These are phyloP conservation scores for Bradypus variegatus DNA, from an alignment of 2,797 vertebrate genomes.

Conservation along the genomic window DNA sequence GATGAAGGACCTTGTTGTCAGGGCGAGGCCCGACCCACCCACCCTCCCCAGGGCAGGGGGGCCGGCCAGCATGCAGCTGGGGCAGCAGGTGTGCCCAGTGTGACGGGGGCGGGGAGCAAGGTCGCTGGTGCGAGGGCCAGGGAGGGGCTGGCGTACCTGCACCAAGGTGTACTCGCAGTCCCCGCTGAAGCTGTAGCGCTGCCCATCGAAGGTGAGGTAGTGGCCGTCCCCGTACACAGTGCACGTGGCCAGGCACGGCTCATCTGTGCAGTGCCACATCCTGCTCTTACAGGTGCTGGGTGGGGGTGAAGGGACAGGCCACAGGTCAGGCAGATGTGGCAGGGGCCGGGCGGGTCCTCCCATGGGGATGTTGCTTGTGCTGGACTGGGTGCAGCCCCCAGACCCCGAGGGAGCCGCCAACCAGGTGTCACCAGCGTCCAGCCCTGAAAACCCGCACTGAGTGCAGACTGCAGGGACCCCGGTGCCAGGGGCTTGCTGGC, in stretches of 20 bases:
- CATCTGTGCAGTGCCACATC: conserved; percentile 82
- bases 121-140: not conserved
- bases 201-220: conserved; percentile 89
- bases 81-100: too few species aligned
- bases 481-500: too few species aligned
- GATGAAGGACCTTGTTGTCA: not conserved
- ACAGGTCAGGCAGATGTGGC: accelerated
- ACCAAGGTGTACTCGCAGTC: conserved; percentile 89
- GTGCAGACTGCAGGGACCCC: too few species aligned
- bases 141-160: conserved; percentile 74
- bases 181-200: conserved; percentile 86
- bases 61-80: too few species aligned
- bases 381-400: too few species aligned
- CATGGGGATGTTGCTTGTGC: too few species aligned
- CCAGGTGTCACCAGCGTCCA: too few species aligned
- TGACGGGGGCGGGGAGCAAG: not conserved
- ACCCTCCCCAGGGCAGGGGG: too few species aligned
- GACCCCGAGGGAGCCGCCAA: too few species aligned
- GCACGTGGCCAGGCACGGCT: conserved; percentile 83
- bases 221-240: conserved; percentile 90
- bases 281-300: conserved; percentile 80
- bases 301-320: not conserved
- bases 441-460: too few species aligned
- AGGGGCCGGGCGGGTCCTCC: too few species aligned
- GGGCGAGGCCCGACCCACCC: not conserved